Evolutionary conservation across 1,140 invertebrate genomes (phyloP).

Genomic region (Tetragonula clypearis): DNA sequence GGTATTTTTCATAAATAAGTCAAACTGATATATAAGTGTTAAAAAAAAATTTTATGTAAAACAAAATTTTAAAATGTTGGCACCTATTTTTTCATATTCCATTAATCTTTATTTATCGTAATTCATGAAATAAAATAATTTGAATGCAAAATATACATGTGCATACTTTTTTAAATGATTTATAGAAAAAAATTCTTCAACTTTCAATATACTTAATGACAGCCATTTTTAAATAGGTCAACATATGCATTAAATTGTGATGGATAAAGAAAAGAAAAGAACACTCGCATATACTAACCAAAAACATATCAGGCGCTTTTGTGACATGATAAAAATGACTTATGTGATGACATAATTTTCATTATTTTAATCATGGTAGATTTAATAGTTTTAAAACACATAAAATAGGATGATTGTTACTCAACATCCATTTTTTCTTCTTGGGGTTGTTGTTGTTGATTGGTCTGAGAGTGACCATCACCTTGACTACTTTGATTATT

Average conservation of each 20-base stretch:
- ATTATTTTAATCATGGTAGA: constrained; percentile 64
- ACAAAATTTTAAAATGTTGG: neutral
- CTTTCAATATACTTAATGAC: constrained; percentile 41
- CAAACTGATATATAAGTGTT: neutral
- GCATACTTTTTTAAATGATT: neutral
- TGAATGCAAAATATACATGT: neutral
- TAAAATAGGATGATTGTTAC: constrained; percentile 65
- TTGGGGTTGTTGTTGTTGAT: constrained; percentile 81
- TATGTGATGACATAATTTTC: constrained; percentile 60
- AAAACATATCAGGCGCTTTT: constrained; percentile 61
- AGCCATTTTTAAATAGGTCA: constrained; percentile 44
- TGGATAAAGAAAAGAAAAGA: constrained; percentile 28
- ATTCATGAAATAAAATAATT: constrained; percentile 4
- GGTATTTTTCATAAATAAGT: neutral
- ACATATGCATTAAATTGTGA: constrained; percentile 35
- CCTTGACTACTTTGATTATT: constrained; percentile 71
- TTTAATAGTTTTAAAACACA: constrained; percentile 68
- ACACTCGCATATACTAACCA: constrained; percentile 52
- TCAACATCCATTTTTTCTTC: constrained; percentile 83
- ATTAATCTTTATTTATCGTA: neutral
- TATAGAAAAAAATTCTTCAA: constrained; percentile 39
- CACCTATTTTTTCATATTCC: neutral
- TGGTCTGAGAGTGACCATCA: constrained; percentile 77
- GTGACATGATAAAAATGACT: constrained; percentile 61
- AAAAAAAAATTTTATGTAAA: neutral